A percentile compares a stretch with the other conserved stretches of the same genome.
These are phyloP conservation scores for Caenorhabditis panamensis DNA, from an alignment of 2,888 invertebrate species.

Conservation along the genomic window DNA sequence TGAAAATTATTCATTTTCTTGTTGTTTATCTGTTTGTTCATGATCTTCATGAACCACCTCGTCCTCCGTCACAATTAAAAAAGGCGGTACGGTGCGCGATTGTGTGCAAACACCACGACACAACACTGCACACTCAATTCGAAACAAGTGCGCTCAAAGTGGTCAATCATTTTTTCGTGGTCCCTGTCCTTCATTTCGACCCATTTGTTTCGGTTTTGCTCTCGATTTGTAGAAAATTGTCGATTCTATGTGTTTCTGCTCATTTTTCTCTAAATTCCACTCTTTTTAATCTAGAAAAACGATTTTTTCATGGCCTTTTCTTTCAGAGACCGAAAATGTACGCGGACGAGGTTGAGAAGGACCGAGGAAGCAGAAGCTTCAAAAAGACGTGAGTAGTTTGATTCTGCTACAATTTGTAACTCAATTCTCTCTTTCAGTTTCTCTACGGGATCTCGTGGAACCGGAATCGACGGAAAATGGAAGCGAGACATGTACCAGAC, in stretches of 20 bases:
- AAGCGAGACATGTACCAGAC: conserved; percentile 55
- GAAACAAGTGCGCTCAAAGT: not conserved
- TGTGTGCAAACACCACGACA: conserved; percentile 35
- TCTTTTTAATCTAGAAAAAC: not conserved
- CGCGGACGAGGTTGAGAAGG: conserved; percentile 60
- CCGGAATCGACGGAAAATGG: conserved; percentile 63
- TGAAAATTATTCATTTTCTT: too few relatives aligned
- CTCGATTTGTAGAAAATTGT: not conserved
- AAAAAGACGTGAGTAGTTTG: conserved; percentile 27
- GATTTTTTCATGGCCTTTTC: not conserved
- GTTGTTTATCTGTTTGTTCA: too few relatives aligned
- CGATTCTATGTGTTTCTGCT: not conserved
- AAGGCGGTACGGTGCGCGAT: conserved; percentile 23
- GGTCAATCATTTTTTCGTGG: not conserved
- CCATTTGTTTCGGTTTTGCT: not conserved
- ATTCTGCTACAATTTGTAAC: not conserved
- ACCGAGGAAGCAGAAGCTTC: conserved; percentile 15
- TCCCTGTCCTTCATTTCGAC: not conserved
- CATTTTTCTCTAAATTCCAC: not conserved
- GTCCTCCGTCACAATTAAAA: too few relatives aligned
- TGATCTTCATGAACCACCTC: too few relatives aligned
- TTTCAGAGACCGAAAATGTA: conserved; percentile 39
- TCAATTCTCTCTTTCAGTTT: conserved; percentile 33
- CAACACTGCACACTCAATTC: conserved; percentile 2
- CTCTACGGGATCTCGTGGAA: conserved; percentile 5